A percentile compares a stretch with the other conserved stretches of the same genome.
Conservation (phyloP, 2,888 invertebrate genomes). For the Tipula unca region DNA sequence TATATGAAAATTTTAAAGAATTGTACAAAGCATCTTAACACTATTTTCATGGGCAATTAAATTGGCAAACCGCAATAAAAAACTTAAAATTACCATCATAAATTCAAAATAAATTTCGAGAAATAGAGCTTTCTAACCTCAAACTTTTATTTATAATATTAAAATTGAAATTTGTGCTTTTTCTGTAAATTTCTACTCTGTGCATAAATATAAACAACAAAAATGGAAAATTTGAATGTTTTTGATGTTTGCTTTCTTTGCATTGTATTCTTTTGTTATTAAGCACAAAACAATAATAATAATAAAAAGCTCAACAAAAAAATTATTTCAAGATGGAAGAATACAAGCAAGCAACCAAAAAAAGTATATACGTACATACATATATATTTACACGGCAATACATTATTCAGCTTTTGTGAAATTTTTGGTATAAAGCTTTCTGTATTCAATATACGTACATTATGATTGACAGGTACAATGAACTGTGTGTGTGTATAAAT, state of each 20-base stretch:
- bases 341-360: background rate
- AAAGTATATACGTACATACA: background rate
- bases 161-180: background rate
- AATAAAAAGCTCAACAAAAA: background rate
- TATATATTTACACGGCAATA: background rate
- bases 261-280: background rate
- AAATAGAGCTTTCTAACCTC: background rate
- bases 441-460: background rate
- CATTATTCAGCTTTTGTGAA: background rate
- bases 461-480: background rate
- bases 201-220: background rate
- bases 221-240: conserved; percentile 8
- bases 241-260: background rate
- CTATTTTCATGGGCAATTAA: conserved; percentile 14
- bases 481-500: background rate
- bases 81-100: background rate
- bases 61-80: conserved; percentile 4
- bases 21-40: background rate
- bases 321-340: background rate
- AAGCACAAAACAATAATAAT: background rate
- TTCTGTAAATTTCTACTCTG: background rate
- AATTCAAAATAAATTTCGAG: no score
- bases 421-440: background rate
- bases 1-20: background rate
- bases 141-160: background rate